These are phyloP conservation scores for Meandrusa payeni DNA, from an alignment of 2,888 invertebrate genomes.

Conservation along the genomic window DNA sequence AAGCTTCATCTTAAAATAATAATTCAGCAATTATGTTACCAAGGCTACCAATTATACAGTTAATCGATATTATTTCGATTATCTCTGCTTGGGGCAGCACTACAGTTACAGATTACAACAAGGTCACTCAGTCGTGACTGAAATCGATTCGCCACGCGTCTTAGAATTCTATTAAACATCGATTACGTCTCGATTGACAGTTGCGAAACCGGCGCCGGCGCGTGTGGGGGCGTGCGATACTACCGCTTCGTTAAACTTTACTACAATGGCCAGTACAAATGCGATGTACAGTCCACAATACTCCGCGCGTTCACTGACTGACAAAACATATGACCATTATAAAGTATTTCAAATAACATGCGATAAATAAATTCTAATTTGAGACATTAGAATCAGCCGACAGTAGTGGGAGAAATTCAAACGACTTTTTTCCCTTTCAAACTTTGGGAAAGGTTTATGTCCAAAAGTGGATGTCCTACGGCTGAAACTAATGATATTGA, in stretches of 20 bases:
- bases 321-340: too few species aligned
- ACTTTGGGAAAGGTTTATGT: too few species aligned
- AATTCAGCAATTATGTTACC: not conserved
- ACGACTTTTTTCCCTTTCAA: too few species aligned
- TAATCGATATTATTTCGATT: conserved; percentile 10
- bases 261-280: not conserved
- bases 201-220: conserved; percentile 5
- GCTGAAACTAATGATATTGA: too few species aligned
- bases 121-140: conserved; percentile 20
- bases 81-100: conserved; percentile 3
- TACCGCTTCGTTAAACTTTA: not conserved
- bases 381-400: too few species aligned
- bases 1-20: not conserved
- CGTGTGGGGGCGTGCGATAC: not conserved
- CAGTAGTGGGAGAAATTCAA: too few species aligned
- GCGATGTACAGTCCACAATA: not conserved
- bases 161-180: conserved; percentile 13
- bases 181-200: conserved; percentile 14
- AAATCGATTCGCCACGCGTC: conserved; percentile 19
- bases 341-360: too few species aligned
- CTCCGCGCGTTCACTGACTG: not conserved
- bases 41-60: not conserved
- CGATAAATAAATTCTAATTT: too few species aligned
- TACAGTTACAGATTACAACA: conserved; percentile 10
- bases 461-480: too few species aligned